Evolutionary conservation across 1,140 invertebrate species (phyloP), one percentile per base, ranked within the genome.

Genomic region (Magallana ariakensis): DNA sequence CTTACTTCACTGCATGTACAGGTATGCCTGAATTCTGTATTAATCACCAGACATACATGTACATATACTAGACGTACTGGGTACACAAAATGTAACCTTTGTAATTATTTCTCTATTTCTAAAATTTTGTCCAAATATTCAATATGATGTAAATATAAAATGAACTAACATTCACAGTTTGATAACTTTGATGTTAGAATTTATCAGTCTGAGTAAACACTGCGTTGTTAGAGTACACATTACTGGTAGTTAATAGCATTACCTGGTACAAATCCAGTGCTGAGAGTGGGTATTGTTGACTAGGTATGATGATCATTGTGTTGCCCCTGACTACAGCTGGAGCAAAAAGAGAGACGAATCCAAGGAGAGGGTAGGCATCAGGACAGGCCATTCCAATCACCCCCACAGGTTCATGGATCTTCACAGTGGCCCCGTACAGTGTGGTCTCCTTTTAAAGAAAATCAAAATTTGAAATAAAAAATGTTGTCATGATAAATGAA

Each of bases 311-410:
- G 9, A 96, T 93, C 5, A 95, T 94, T 15, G 92, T 89, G 91
- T 96, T 96, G 13, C 95, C 95, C 70, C 94, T 89, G 82, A 94
- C 91, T 85, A 96, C 92, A 33, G 95, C 95, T 26, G 95, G 92
- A 53, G 93, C 94, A 87, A 95, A 93, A 55, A 95, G 90, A 9
- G 95, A 95, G 0, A 95, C 92, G 92, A 95, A 95, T 7, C 91
- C 93, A 3, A 96, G 92, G 7, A 96, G 90, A 26, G 95, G 94
- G 57, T 89, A 91, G 15, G 93, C 85, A 86, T 95, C 94, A n/a
- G 95, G 94, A 90, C 95, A 95, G 26, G 94, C 94, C 83, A 95
- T 94, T 13, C 94, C 95, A 75, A 96, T 94, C n/a, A 95, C 94
- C 58, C 95, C 95, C 13, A 95, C 87, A 22, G 95, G 94, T 86